These are phyloP conservation scores for Protodeltote pygarga DNA, from an alignment of 2,888 invertebrate species.

Conservation along the genomic window DNA sequence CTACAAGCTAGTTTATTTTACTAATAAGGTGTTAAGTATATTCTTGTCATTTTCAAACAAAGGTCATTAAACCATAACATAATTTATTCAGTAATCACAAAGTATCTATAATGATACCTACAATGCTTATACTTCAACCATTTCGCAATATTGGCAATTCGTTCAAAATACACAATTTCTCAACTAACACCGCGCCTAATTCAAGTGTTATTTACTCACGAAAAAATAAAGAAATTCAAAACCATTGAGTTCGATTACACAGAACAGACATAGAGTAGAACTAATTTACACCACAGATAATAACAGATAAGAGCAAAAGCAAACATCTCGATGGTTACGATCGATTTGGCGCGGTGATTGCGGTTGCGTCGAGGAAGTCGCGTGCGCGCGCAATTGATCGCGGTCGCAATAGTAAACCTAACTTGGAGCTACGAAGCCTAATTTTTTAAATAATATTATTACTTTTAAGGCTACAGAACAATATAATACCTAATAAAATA, in stretches of 20 bases:
- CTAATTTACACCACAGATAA: slow-evolving; percentile 53
- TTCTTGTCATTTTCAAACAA: no score
- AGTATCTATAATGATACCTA: no score
- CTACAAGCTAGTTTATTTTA: no score
- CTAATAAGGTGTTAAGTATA: no score
- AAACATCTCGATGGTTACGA: slow-evolving; percentile 52
- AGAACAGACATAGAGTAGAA: slow-evolving; percentile 46
- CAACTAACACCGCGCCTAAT: not conserved
- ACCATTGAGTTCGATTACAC: slow-evolving; percentile 39
- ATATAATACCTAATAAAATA: no score
- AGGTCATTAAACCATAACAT: no score
- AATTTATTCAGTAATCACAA: no score
- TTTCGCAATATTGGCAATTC: no score
- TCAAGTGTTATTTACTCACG: not conserved
- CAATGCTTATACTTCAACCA: no score
- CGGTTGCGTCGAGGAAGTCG: slow-evolving; percentile 69
- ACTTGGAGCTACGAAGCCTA: slow-evolving; percentile 52
- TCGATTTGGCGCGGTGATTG: slow-evolving; percentile 53
- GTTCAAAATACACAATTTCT: no score
- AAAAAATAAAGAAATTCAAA: slow-evolving; percentile 19
- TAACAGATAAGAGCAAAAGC: slow-evolving; percentile 53
- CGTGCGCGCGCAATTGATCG: slow-evolving; percentile 68
- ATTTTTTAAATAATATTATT: no score
- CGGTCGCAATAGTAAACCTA: slow-evolving; percentile 52
- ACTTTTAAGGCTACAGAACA: no score